These are phyloP conservation scores for Hylaeus anthracinus DNA, from an alignment of 1,140 invertebrate genomes.

Conservation along the genomic window DNA sequence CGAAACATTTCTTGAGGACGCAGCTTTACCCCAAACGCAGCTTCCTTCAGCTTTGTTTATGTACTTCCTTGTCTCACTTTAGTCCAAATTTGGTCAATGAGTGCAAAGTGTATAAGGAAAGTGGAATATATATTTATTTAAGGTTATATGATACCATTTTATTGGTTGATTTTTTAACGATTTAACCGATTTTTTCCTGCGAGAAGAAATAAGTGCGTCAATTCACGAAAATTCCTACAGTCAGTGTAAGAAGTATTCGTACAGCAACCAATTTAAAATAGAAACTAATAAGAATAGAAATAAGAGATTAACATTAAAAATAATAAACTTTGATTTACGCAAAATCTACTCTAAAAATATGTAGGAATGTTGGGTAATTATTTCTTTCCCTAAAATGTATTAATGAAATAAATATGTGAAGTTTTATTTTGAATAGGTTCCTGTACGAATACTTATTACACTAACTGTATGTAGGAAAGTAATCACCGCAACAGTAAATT, in stretches of 20 bases:
- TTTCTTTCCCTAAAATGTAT: no score
- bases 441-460: no score
- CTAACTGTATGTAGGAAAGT: background rate
- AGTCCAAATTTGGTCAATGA: conserved; percentile 28
- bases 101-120: background rate
- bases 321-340: no score
- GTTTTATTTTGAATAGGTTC: no score
- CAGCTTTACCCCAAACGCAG: background rate
- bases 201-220: background rate
- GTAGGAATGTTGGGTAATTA: no score
- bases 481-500: background rate
- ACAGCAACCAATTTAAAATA: no score
- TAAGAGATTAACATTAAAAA: no score
- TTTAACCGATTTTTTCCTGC: background rate
- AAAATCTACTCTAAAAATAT: no score
- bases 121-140: conserved; percentile 7
- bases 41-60: conserved; percentile 16
- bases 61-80: background rate
- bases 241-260: no score
- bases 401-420: no score
- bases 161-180: conserved; percentile 8
- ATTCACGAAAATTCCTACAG: background rate
- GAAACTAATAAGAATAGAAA: no score
- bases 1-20: background rate
- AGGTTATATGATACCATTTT: conserved; percentile 14